Evolutionary conservation across 2,113 vertebrate genomes (phyloP), one percentile per base, ranked within the genome.

Genomic region (Colinus virginianus): DNA sequence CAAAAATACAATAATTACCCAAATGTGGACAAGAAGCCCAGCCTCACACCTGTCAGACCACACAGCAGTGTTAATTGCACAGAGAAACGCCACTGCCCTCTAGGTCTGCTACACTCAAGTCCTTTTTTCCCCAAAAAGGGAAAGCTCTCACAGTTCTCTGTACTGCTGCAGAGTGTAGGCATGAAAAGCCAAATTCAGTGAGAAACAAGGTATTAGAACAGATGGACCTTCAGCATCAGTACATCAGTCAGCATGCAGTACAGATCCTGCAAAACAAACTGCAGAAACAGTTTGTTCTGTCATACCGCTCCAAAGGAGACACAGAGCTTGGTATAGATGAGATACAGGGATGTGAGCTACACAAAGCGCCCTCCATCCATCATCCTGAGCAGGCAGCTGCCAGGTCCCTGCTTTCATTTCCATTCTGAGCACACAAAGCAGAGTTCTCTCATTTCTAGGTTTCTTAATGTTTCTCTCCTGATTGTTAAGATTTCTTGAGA

Each of bases 161-260:
- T 88, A 84, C 83, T 49, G 19, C 72, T 59, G 19, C 58, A 86
- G 71, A 94, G 71, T 88, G 64, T 68, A 63, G 45, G 56, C 51
- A 53, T 11, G 32, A 85, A 79, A 90, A 91, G 76, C 72, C 85
- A 94, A 88, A 67, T 88, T 4, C 85, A 34, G 87, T 25, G 40
- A 84, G 78, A 93, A 61, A 78, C 46, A 61, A 91, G 34, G 51
- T 43, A 51, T 67, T 66, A 68, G 61, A 95, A 88, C 88, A 96
- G 93, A 94, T 91, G 88, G 72, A 85, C 68, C 19, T 83, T 67
- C 82, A 94, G 79, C 40, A 63, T 88, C 64, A 64, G 61, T 68
- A 58, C 93, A 67, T 67, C 72, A 85, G 28, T 86, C 85, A 46
- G 45, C 3, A 9, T 43, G 48, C n/a, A n/a, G 18, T 36, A 43